Conservation (phyloP, 92 coral and sea anemone genomes). For the Actinernus sp. region DNA sequence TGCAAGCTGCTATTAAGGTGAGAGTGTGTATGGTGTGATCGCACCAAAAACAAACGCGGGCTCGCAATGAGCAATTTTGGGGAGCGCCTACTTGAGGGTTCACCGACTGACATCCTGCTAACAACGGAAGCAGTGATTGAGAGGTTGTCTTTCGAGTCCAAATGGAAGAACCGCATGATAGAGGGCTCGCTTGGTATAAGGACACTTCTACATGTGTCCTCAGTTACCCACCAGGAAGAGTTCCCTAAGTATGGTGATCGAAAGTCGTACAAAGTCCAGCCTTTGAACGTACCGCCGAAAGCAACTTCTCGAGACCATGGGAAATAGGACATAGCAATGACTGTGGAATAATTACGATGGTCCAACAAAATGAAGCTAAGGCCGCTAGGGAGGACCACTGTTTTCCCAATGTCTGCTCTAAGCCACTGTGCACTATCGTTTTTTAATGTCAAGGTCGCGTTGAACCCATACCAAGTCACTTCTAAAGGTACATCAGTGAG, state of each 20-base stretch:
- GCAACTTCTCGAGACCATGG: conserved; percentile 29
- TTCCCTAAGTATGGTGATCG: conserved; percentile 54
- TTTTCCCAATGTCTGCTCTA: conserved; percentile 80
- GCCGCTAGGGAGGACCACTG: conserved; percentile 72
- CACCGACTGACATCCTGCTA: conserved; percentile 33
- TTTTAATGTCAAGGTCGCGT: conserved; percentile 31
- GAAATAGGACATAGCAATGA: conserved; percentile 42
- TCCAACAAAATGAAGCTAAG: conserved; percentile 61
- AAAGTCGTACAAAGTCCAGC: conserved; percentile 83
- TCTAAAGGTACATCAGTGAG: conserved; percentile 26
- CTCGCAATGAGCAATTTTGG: conserved; percentile 73
- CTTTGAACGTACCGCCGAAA: conserved; percentile 34
- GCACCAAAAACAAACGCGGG: conserved; percentile 63
- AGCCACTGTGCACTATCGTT: conserved; percentile 52
- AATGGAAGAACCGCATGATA: conserved; percentile 59
- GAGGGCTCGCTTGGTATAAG: conserved; percentile 57
- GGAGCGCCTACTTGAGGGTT: conserved; percentile 17
- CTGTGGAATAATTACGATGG: conserved; percentile 42
- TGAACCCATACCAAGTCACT: conserved; percentile 41
- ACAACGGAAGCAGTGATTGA: conserved; percentile 66
- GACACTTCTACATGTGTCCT: conserved; percentile 77
- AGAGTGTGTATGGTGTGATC: conserved; percentile 33
- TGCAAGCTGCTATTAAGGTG: conserved; percentile 66
- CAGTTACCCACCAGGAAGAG: conserved; percentile 88
- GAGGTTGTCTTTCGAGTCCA: conserved; percentile 84